Conservation (phyloP, 2,797 vertebrate species). For the Pyrocephalus nanus region DNA sequence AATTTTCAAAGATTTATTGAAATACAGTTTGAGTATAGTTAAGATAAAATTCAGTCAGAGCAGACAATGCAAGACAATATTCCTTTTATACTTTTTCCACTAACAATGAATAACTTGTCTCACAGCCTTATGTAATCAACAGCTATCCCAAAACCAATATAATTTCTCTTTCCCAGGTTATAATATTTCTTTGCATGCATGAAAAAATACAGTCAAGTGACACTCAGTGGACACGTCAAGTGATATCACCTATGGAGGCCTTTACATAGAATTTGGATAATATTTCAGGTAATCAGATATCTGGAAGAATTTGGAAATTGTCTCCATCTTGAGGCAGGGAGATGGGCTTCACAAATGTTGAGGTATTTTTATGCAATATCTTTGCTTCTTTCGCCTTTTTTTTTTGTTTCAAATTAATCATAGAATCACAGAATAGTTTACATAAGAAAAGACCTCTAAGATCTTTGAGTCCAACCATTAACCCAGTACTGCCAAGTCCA, state of each 20-base stretch:
- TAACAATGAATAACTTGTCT: too few species aligned
- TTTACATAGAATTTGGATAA: neutral
- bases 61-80: too few species aligned
- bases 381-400: neutral
- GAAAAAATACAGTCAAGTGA: neutral
- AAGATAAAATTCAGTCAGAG: too few species aligned
- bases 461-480: neutral
- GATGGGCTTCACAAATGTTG: neutral
- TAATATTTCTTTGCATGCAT: neutral
- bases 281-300: neutral
- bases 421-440: neutral
- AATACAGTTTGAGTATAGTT: neutral
- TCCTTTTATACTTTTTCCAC: too few species aligned
- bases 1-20: neutral
- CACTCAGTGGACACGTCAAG: neutral
- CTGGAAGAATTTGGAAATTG: neutral
- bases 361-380: neutral
- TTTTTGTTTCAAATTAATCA: neutral
- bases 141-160: too few species aligned
- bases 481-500: neutral
- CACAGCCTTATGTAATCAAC: too few species aligned
- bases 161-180: neutral
- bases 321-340: neutral
- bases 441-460: neutral
- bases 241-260: neutral